phyloP scores from a whole-genome alignment of 2,888 invertebrate species.

The Endomychus coccineus region DNA sequence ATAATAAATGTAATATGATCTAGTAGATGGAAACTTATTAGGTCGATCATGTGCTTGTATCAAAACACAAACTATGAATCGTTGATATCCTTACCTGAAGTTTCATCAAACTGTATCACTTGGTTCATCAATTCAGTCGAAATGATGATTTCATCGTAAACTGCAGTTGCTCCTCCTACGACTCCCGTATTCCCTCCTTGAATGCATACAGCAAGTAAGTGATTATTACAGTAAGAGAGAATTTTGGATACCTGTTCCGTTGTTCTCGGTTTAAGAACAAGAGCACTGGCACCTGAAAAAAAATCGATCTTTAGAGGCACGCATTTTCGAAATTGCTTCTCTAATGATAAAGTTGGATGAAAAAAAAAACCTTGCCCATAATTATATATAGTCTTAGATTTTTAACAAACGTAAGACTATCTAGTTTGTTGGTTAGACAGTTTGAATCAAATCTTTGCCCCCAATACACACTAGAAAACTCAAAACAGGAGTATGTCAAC shows the following conservation, averaged over 20 bases:
- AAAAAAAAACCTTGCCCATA: too few species aligned
- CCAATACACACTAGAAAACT: too few species aligned
- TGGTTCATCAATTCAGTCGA: slow-evolving; percentile 79
- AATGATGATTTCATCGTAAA: slow-evolving; percentile 91
- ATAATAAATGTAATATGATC: too few species aligned
- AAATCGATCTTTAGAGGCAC: too few species aligned
- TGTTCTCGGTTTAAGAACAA: slow-evolving; percentile 79
- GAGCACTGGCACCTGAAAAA: slow-evolving; percentile 63
- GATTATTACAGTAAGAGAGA: slow-evolving; percentile 74
- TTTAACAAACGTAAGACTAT: not conserved
- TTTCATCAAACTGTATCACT: slow-evolving; percentile 71
- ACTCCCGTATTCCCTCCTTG: slow-evolving; percentile 92
- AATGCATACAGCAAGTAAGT: slow-evolving; percentile 81
- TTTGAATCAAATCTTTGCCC: not conserved
- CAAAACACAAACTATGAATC: too few species aligned
- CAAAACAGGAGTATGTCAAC: too few species aligned
- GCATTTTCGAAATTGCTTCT: too few species aligned
- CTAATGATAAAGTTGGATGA: too few species aligned
- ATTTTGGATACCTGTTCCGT: slow-evolving; percentile 83
- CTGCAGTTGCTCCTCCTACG: slow-evolving; percentile 90
- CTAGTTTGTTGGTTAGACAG: not conserved
- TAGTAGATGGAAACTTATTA: too few species aligned
- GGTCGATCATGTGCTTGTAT: too few species aligned
- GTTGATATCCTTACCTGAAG: slow-evolving; percentile 63
- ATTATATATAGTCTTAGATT: too few species aligned